A percentile compares a stretch with the other conserved stretches of the same genome.
These are phyloP conservation scores for Athrips mouffetella DNA, from an alignment of 2,888 invertebrate genomes.

Conservation along the genomic window DNA sequence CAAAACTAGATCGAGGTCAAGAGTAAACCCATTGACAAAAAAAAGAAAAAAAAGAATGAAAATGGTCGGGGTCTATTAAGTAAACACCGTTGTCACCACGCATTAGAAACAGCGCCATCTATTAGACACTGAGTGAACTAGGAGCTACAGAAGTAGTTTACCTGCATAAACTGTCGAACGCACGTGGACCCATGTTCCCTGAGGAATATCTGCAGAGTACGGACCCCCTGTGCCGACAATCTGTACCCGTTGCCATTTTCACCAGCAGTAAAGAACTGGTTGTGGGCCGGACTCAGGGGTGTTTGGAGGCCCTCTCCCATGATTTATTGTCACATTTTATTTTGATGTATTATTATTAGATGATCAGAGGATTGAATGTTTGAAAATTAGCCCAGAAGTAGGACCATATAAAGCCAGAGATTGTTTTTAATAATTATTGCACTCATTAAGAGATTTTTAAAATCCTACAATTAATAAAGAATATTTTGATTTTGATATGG, in stretches of 20 bases:
- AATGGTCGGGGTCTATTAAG: no score
- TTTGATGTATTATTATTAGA: neutral
- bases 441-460: no score
- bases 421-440: no score
- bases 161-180: constrained; percentile 83
- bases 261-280: constrained; percentile 53
- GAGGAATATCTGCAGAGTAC: constrained; percentile 80
- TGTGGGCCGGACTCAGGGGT: constrained; percentile 7
- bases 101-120: neutral
- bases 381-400: no score
- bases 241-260: constrained; percentile 77
- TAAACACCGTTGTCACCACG: neutral
- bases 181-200: constrained; percentile 82
- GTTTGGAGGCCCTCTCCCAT: constrained; percentile 6
- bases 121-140: neutral
- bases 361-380: neutral
- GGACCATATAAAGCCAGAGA: no score
- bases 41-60: no score
- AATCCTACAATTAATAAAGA: no score
- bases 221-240: constrained; percentile 79
- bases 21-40: no score
- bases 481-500: no score
- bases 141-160: constrained; percentile 31
- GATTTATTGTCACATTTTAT: neutral
- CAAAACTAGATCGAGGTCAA: no score